A percentile compares a stretch with the other conserved stretches of the same genome.
Evolutionary conservation across 2,113 vertebrate genomes (phyloP).

Genomic region (Anser cygnoides): DNA sequence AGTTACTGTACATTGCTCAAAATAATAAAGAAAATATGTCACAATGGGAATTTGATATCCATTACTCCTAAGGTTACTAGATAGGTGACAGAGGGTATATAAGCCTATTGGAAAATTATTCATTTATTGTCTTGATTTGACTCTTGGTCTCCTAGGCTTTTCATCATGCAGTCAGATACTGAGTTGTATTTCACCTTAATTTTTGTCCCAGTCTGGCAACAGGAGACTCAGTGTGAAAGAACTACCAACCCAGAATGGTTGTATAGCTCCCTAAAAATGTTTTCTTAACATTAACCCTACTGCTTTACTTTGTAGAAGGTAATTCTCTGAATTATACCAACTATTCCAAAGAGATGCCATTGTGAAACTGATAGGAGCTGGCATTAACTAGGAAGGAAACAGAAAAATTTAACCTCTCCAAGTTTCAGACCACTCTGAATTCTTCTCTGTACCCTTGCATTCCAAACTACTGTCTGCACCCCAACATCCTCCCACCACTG

Average conservation of each 20-base stretch:
- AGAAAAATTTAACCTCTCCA: background rate
- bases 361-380: background rate
- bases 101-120: background rate
- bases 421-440: background rate
- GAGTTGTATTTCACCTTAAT: background rate
- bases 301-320: background rate
- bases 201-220: background rate
- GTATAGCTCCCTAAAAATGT: background rate
- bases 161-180: background rate
- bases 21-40: background rate
- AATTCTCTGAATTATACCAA: background rate
- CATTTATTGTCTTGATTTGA: background rate
- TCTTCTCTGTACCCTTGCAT: background rate
- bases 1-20: background rate
- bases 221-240: background rate
- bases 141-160: background rate
- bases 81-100: background rate
- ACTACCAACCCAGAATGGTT: background rate
- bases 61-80: background rate
- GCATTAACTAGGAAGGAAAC: background rate
- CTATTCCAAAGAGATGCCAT: background rate
- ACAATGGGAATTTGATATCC: background rate
- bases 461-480: background rate
- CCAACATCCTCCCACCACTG: background rate
- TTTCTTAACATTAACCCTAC: background rate